Evolutionary conservation across 2,888 invertebrate genomes (phyloP).

Genomic region (Himalopsyche anomala): DNA sequence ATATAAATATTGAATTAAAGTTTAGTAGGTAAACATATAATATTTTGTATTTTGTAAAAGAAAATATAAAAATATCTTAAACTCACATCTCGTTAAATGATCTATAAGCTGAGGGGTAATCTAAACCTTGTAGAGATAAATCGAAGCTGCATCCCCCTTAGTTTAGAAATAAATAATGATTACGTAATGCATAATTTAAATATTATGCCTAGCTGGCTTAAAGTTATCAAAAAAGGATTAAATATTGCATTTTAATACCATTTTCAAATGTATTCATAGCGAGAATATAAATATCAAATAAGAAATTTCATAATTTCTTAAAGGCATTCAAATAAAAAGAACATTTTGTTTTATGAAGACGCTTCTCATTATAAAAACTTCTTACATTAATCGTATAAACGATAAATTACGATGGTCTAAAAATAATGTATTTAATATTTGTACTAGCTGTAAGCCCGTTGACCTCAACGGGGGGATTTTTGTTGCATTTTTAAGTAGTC

Average conservation of each 20-base stretch:
- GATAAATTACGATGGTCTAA: too few species aligned
- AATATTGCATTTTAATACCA: not conserved
- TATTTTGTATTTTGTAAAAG: too few species aligned
- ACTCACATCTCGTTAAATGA: not conserved
- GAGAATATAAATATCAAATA: not conserved
- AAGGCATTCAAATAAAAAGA: not conserved
- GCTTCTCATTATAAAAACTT: too few species aligned
- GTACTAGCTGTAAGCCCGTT: too few species aligned
- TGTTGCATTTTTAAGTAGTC: too few species aligned
- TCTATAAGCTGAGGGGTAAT: not conserved
- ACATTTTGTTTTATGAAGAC: too few species aligned
- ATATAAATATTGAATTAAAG: too few species aligned
- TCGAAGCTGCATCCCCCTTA: conserved; percentile 27
- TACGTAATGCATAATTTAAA: conserved; percentile 40
- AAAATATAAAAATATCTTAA: not conserved
- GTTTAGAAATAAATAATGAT: conserved; percentile 39
- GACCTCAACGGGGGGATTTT: too few species aligned
- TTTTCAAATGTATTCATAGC: not conserved
- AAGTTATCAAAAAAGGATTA: conserved; percentile 12
- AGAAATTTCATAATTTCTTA: not conserved
- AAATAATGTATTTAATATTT: too few species aligned
- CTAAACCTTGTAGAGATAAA: not conserved
- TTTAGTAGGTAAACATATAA: too few species aligned
- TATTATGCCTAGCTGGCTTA: conserved; percentile 1
- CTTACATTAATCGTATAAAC: too few species aligned